Conservation (phyloP, 2,113 vertebrate genomes). For the Zosterops borbonicus region DNA sequence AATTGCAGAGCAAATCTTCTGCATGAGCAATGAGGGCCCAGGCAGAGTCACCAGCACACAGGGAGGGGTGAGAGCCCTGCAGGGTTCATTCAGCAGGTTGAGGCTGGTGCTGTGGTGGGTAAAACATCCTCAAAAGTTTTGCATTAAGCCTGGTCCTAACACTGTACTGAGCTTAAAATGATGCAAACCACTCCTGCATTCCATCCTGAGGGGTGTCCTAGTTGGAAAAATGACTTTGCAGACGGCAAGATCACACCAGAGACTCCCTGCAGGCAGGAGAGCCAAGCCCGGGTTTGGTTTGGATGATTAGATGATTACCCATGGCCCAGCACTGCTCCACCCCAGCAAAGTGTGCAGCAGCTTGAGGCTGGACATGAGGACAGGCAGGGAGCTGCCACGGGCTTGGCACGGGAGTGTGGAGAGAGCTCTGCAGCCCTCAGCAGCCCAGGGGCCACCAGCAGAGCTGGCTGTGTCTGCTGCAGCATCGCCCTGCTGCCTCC, state of each 20-base stretch:
- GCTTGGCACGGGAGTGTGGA: background rate
- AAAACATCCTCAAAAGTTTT: background rate
- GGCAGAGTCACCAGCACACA: background rate
- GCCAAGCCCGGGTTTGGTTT: background rate
- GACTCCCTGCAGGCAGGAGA: background rate
- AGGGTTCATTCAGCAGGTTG: background rate
- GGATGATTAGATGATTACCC: background rate
- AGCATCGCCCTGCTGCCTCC: background rate
- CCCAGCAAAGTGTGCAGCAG: background rate
- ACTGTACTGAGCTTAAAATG: background rate
- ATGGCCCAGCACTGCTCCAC: background rate
- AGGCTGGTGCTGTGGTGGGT: background rate
- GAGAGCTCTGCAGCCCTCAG: background rate
- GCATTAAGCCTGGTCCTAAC: background rate
- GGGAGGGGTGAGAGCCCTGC: background rate
- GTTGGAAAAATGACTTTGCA: background rate
- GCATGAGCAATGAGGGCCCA: background rate
- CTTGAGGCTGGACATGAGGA: background rate
- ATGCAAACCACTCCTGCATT: background rate
- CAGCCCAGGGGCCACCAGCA: background rate
- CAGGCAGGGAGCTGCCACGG: background rate
- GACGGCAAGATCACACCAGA: background rate
- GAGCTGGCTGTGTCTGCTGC: background rate
- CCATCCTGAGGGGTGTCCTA: background rate
- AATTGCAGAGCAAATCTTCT: background rate